A percentile compares a stretch with the other conserved stretches of the same genome.
Evolutionary conservation across 2,888 invertebrate genomes (phyloP).

Genomic region (Artemia sinica): DNA sequence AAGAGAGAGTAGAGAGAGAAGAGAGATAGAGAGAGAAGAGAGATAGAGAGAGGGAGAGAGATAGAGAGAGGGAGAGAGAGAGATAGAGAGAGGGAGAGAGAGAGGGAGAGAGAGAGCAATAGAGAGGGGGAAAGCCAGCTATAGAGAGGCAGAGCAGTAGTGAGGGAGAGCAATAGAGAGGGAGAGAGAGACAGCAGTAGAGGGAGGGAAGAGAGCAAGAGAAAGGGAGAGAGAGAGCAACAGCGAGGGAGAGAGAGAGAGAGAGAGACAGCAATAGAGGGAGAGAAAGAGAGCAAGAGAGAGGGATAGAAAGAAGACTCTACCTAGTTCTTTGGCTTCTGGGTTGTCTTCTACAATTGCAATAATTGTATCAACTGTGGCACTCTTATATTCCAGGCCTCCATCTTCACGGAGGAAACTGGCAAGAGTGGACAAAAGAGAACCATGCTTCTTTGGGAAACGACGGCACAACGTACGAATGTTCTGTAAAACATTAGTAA

Average conservation of each 20-base stretch:
- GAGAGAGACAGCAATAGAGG: not conserved
- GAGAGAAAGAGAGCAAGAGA: not conserved
- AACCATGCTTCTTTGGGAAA: slow-evolving; percentile 89
- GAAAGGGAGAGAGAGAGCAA: not conserved
- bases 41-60: too few species aligned
- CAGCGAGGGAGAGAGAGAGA: not conserved
- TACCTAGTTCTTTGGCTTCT: slow-evolving; percentile 86
- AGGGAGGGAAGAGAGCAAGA: too few species aligned
- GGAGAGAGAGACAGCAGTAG: too few species aligned
- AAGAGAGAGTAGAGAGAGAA: too few species aligned
- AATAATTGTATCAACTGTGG: slow-evolving; percentile 94
- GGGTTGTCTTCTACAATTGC: slow-evolving; percentile 93
- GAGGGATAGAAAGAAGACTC: not conserved
- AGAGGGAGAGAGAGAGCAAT: too few species aligned
- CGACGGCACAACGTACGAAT: slow-evolving; percentile 61
- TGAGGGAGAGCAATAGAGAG: too few species aligned
- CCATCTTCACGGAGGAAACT: slow-evolving; percentile 92
- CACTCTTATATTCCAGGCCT: slow-evolving; percentile 92
- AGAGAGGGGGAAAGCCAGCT: too few species aligned
- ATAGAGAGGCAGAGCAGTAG: too few species aligned
- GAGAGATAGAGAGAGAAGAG: too few species aligned
- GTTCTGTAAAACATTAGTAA: slow-evolving; percentile 27
- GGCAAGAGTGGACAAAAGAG: slow-evolving; percentile 87
- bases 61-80: too few species aligned
- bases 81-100: too few species aligned